Base-by-base conservation (phyloP, 2,113 vertebrate species). In the Hirundichthys speculiger region DNA sequence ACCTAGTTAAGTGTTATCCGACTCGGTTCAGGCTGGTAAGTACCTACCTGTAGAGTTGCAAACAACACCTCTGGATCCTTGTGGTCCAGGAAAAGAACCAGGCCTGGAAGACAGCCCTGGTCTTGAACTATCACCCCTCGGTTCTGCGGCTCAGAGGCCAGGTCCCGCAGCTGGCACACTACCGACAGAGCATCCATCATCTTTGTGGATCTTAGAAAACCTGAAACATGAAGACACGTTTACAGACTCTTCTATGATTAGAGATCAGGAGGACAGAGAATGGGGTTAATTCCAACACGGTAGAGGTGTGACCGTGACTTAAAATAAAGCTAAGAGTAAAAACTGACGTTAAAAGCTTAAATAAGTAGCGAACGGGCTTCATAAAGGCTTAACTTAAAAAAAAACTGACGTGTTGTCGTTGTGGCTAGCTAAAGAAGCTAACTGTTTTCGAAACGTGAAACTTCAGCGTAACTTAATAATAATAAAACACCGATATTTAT, bases 41-140 rank as follows among this genome's bases (percentile, higher is more conserved):
- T 8, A 6, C 19, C 2, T 59, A 93, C 93, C 87, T 94, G 88
- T 6, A 94, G 67, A 49, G 91, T 86, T 34, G 90, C 87, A 43
- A 90, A 52, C 3, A 92, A 54, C 22, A 93, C 92, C 21, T 89
- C 79, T 22, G 73, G 51, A 45, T 87, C 77, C 68, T 84, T 65
- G 73, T 94, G 90, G 61, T 92, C 89, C 60, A 94, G 79, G 66
- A 95, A 93, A 0, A 94, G 87, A 52, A 93, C 92, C 40, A 94
- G 80, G 1, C 87, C 91, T 2, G 91, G 89, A 20, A 93, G 89
- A 51, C 92, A 94, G 14, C 90, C 90, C 69, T 93, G 87, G 25
- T 95, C 94, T 75, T 87, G 89, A 39, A 93, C 91, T 18, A 93
- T 93, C 3, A 80, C 85, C 57, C 81, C 86, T 49, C 90, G 87